phyloP scores from a whole-genome alignment of 2,888 invertebrate species.

The Hirtodrosophila duncani region DNA sequence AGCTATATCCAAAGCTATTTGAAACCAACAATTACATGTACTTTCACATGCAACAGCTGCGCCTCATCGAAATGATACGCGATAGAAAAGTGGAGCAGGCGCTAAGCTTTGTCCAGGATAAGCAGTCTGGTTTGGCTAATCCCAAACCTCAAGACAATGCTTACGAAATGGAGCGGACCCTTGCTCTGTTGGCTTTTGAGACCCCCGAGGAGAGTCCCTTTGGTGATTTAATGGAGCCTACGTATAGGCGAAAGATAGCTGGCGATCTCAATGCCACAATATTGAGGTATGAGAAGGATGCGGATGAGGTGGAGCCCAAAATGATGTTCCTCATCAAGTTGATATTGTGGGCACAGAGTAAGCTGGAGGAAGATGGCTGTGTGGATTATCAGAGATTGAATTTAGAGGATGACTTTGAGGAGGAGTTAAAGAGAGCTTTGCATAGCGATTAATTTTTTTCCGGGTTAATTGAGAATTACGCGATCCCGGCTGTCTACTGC shows the following conservation, averaged over 20 bases:
- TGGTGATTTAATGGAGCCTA: conserved; percentile 14
- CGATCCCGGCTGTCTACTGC: conserved; percentile 5
- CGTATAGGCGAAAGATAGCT: conserved; percentile 11
- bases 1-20: conserved; percentile 39
- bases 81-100: conserved; percentile 25
- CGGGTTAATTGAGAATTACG: not conserved
- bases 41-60: conserved; percentile 58
- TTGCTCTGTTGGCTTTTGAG: conserved; percentile 23
- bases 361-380: conserved; percentile 34
- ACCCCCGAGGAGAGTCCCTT: conserved; percentile 6
- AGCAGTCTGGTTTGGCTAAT: conserved; percentile 1
- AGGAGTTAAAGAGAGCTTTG: conserved; percentile 39
- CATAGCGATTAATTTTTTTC: conserved; percentile 33
- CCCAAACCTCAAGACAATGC: not conserved
- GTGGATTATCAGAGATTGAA: conserved; percentile 25
- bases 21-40: conserved; percentile 60
- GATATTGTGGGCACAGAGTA: conserved; percentile 55
- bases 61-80: conserved; percentile 45
- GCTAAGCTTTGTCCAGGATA: conserved; percentile 10
- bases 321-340: conserved; percentile 57
- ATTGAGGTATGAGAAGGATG: conserved; percentile 10
- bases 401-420: conserved; percentile 46
- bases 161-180: conserved; percentile 22
- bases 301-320: conserved; percentile 37
- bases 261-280: conserved; percentile 19